phyloP scores from a whole-genome alignment of 2,797 vertebrate genomes.

The Sebastes minor region DNA sequence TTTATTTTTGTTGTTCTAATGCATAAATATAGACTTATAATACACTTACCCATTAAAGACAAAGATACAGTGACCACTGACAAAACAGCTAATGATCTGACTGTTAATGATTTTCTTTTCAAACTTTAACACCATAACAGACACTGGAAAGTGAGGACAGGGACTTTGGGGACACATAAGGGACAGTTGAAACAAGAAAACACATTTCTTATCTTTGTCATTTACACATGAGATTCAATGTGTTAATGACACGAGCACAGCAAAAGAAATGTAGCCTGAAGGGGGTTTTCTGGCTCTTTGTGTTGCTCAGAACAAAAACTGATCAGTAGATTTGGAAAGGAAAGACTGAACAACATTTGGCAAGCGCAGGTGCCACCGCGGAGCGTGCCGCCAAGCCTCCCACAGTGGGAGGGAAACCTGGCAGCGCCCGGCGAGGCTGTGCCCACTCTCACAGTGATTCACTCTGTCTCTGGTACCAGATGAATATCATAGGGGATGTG shows the following conservation, averaged over 20 bases:
- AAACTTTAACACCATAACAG: constrained; percentile 30
- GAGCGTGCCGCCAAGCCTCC: constrained; percentile 67
- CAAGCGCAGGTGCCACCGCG: constrained; percentile 72
- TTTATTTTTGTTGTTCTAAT: not conserved
- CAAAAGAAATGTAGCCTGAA: constrained; percentile 18
- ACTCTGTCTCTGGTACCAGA: constrained; percentile 67
- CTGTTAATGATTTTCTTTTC: constrained; percentile 15
- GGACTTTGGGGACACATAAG: constrained; percentile 29
- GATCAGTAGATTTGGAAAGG: constrained; percentile 77
- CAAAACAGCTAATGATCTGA: constrained; percentile 53
- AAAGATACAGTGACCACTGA: constrained; percentile 51
- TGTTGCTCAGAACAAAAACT: constrained; percentile 47
- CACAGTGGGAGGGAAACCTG: constrained; percentile 65
- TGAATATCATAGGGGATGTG: constrained; percentile 54
- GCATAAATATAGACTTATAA: constrained; percentile 2
- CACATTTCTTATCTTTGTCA: constrained; percentile 38
- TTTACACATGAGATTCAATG: constrained; percentile 37
- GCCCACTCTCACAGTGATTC: constrained; percentile 71
- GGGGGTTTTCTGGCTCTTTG: constrained; percentile 33
- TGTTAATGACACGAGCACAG: constrained; percentile 31
- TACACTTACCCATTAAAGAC: constrained; percentile 64
- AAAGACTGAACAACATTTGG: constrained; percentile 83
- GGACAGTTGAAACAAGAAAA: constrained; percentile 39
- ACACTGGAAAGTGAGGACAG: constrained; percentile 19
- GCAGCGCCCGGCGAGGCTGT: constrained; percentile 56